Evolutionary conservation across 2,888 invertebrate species (phyloP), one percentile per base, ranked within the genome.

Genomic region (Dynastes tityus): DNA sequence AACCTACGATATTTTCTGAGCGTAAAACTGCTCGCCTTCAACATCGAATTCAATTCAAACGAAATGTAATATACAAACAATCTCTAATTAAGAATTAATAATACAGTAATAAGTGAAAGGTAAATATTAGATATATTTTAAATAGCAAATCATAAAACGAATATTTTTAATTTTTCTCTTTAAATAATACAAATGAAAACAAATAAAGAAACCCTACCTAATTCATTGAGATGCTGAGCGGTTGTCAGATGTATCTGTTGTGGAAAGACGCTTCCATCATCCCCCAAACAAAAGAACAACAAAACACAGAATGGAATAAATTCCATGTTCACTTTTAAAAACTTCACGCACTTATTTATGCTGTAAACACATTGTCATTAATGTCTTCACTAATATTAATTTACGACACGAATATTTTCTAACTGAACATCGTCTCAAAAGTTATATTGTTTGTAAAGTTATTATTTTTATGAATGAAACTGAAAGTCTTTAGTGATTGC

Each of bases 241-340:
- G 63, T 49, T 49, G 49, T 37, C 45, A 32, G 71, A 37, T 58
- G 71, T 3, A 58, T 71, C 22, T 67, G 67, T 40, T 22, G 49
- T 16, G 70, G 55, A 45, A 68, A 63, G 68, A 77, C 68, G 68
- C 61, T 77, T 37, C 70, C 70, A 68, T 77, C 53, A 16, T n/a
- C 55, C 70, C 70, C 45, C 40, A 70, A 58, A 68, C 68, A 77
- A 63, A 77, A 70, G 51, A 70, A 53, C 13, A 77, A 71, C 45
- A 77, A 70, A 70, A 71, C 58, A 71, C 77, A 68, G 61, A 77
- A 53, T 49, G 70, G 70, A 77, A 49, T 45, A 29, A 68, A 70
- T 45, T 71, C 77, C 77, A 77, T 77, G 77, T 70, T 77, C 77
- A 77, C 67, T 51, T 8, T 16, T 37, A 63, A 68, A 70, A 55